phyloP scores from a whole-genome alignment of 2,797 vertebrate species.

The Microcaecilia unicolor region DNA sequence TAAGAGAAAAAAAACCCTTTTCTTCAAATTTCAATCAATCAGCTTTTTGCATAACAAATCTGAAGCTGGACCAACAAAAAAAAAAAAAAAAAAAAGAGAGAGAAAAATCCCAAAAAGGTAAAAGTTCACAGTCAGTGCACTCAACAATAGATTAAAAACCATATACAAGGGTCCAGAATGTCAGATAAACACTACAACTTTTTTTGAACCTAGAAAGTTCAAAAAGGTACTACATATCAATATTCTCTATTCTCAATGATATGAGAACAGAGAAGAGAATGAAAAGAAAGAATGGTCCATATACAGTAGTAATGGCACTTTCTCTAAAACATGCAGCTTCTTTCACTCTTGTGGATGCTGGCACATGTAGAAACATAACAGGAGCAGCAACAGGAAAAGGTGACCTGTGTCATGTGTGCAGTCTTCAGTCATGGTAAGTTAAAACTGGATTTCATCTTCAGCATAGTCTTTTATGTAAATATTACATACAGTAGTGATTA shows the following conservation, averaged over 20 bases:
- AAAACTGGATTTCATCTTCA: constrained; percentile 24
- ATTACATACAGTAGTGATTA: constrained; percentile 88
- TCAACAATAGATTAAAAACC: constrained; percentile 49
- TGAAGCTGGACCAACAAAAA: constrained; percentile 42
- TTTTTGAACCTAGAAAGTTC: constrained; percentile 45
- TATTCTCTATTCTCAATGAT: constrained; percentile 44
- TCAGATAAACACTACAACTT: constrained; percentile 47
- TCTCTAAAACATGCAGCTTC: constrained; percentile 73
- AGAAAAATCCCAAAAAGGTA: constrained; percentile 35
- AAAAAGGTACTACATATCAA: constrained; percentile 46
- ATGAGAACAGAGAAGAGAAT: constrained; percentile 30
- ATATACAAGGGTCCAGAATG: constrained; percentile 42
- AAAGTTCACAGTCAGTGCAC: constrained; percentile 64
- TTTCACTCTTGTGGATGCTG: constrained; percentile 69
- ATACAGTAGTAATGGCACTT: constrained; percentile 70
- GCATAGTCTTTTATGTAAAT: constrained; percentile 65
- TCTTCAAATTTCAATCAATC: constrained; percentile 45
- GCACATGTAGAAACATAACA: constrained; percentile 45
- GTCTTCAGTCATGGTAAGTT: constrained; percentile 33
- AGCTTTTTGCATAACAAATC: constrained; percentile 59
- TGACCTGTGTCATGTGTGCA: constrained; percentile 50
- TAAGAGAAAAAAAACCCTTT: constrained; percentile 52
- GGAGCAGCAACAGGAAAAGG: constrained; percentile 72
- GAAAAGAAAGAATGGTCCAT: constrained; percentile 48
- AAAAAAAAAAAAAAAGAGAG: constrained; percentile 31